phyloP scores from a whole-genome alignment of 2,797 vertebrate species.

The Picus viridis region DNA sequence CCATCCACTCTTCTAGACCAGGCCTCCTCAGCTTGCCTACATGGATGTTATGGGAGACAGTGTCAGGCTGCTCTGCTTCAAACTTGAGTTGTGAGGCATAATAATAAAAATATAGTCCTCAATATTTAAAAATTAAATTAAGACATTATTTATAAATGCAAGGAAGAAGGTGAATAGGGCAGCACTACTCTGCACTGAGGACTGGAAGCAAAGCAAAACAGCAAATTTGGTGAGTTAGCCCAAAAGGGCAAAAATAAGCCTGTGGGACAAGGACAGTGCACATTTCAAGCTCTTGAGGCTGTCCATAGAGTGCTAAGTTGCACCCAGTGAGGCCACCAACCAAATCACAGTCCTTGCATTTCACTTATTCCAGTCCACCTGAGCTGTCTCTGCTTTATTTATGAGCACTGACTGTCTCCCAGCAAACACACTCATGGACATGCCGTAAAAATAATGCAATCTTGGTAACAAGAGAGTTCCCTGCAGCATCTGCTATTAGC shows the following conservation, averaged over 20 bases:
- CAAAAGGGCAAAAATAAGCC: neutral
- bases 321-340: neutral
- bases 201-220: neutral
- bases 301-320: neutral
- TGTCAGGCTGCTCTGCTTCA: neutral
- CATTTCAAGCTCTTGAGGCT: neutral
- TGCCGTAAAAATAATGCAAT: neutral
- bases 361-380: neutral
- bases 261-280: neutral
- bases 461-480: neutral
- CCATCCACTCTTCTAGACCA: no score
- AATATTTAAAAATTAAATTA: constrained; percentile 14
- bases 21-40: no score
- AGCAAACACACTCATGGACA: neutral
- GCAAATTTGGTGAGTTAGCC: neutral
- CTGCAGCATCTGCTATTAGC: constrained; percentile 12
- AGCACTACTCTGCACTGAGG: neutral
- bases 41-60: no score
- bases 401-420: neutral
- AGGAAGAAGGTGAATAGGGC: neutral
- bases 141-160: constrained; percentile 27
- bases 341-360: rapidly evolving
- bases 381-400: neutral
- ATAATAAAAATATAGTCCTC: neutral
- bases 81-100: neutral